Conservation (phyloP, 2,888 invertebrate genomes). For the Marasmarcha lunaedactyla region DNA sequence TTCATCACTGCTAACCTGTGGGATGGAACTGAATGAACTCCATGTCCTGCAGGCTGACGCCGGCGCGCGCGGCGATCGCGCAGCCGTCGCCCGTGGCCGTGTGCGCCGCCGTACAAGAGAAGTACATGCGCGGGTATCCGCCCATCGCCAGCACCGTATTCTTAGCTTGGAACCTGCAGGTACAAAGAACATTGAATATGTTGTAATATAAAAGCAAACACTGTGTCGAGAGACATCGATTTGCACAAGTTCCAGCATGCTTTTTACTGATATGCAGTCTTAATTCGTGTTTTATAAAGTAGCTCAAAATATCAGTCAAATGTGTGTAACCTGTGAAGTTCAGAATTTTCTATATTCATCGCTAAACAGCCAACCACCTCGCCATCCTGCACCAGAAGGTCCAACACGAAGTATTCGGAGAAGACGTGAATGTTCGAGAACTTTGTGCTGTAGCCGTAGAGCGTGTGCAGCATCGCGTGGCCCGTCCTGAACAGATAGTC, state of each 20-base stretch:
- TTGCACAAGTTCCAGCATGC: too few relatives aligned
- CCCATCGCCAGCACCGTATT: conserved; percentile 82
- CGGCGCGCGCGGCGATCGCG: conserved; percentile 91
- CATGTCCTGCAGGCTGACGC: conserved; percentile 93
- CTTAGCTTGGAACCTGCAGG: conserved; percentile 69
- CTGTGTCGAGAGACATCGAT: too few relatives aligned
- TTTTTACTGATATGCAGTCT: conserved; percentile 53
- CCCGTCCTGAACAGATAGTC: conserved; percentile 87
- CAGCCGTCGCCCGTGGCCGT: conserved; percentile 98
- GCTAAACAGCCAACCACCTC: conserved; percentile 91
- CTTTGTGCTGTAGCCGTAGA: conserved; percentile 94
- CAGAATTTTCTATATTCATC: conserved; percentile 92
- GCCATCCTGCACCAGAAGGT: conserved; percentile 90
- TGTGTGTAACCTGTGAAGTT: conserved; percentile 67
- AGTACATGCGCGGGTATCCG: conserved; percentile 91
- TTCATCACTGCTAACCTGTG: conserved; percentile 84
- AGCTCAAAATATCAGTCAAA: too few relatives aligned
- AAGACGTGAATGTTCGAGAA: conserved; percentile 95
- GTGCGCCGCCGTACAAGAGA: conserved; percentile 98
- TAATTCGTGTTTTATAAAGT: too few relatives aligned
- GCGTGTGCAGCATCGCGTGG: conserved; percentile 94
- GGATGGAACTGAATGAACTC: conserved; percentile 99
- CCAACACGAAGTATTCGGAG: conserved; percentile 95
- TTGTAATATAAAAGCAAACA: too few relatives aligned
- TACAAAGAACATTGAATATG: too few relatives aligned